Percentiles rank a stretch among this genome's conserved stretches.
These are phyloP conservation scores for Epinephelus fuscoguttatus DNA, from an alignment of 2,113 vertebrate species.

Conservation along the genomic window DNA sequence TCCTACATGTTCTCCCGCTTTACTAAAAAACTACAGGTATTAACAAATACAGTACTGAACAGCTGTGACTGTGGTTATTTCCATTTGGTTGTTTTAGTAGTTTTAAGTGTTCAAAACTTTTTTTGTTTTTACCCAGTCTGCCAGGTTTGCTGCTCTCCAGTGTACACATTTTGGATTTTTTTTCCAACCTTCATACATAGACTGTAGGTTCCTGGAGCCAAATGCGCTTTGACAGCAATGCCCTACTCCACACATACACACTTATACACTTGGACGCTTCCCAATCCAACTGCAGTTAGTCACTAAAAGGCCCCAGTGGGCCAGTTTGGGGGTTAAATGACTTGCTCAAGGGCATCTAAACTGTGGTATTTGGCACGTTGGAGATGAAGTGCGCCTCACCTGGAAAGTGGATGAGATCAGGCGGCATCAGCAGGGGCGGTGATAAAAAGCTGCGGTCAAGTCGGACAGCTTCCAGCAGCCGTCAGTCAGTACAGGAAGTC, in stretches of 20 bases:
- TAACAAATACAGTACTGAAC: not conserved
- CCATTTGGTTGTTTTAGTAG: not conserved
- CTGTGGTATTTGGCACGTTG: not conserved
- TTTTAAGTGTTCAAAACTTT: not conserved
- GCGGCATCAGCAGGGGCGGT: too few species aligned
- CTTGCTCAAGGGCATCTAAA: not conserved
- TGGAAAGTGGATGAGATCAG: too few species aligned
- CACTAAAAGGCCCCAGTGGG: not conserved
- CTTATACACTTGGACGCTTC: not conserved
- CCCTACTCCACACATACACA: not conserved
- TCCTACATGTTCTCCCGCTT: slow-evolving; percentile 92
- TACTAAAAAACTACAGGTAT: slow-evolving; percentile 93
- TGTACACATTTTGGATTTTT: not conserved
- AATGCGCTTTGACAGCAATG: not conserved
- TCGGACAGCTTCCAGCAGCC: too few species aligned
- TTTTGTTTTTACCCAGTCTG: too few species aligned
- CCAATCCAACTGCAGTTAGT: not conserved
- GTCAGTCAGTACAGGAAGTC: too few species aligned
- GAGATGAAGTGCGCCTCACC: too few species aligned
- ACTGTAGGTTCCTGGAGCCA: not conserved
- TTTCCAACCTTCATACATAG: not conserved
- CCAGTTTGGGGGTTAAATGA: slow-evolving; percentile 9
- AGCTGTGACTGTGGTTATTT: not conserved
- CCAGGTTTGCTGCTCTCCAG: too few species aligned
- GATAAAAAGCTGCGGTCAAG: too few species aligned